Evolutionary conservation across 2,888 invertebrate species (phyloP).

Genomic region (Nemurella pictetii): DNA sequence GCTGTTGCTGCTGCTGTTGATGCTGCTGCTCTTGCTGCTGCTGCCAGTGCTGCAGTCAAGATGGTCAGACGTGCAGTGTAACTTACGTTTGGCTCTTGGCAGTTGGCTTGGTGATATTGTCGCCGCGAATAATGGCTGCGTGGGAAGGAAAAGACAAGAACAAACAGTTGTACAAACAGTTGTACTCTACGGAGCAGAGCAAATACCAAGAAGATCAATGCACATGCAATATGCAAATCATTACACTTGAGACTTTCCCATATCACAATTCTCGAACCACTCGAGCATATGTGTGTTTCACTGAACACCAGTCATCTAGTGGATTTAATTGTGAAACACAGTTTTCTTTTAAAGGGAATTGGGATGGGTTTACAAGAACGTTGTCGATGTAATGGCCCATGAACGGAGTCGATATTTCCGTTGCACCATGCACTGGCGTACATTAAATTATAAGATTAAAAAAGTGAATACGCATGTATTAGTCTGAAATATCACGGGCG

Average conservation of each 20-base stretch:
- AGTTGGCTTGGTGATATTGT: neutral
- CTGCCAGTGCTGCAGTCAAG: no score
- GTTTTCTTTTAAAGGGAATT: neutral
- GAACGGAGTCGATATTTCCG: neutral
- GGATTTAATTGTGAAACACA: neutral
- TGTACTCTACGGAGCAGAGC: neutral
- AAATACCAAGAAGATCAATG: neutral
- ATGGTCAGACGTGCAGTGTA: no score
- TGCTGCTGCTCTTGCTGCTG: no score
- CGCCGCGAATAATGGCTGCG: neutral
- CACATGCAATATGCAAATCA: neutral
- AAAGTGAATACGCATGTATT: neutral
- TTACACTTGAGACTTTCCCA: neutral
- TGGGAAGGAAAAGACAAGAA: neutral
- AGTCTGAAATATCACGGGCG: neutral
- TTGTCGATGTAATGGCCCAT: neutral
- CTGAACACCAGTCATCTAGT: neutral
- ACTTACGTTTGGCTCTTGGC: neutral
- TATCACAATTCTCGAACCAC: neutral
- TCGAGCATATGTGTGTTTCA: neutral
- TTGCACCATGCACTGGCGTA: neutral
- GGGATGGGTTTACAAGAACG: neutral
- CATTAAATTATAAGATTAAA: neutral
- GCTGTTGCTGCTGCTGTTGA: no score
- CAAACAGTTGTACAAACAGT: neutral